phyloP scores from a whole-genome alignment of 2,113 vertebrate genomes.

The Empidonax traillii region DNA sequence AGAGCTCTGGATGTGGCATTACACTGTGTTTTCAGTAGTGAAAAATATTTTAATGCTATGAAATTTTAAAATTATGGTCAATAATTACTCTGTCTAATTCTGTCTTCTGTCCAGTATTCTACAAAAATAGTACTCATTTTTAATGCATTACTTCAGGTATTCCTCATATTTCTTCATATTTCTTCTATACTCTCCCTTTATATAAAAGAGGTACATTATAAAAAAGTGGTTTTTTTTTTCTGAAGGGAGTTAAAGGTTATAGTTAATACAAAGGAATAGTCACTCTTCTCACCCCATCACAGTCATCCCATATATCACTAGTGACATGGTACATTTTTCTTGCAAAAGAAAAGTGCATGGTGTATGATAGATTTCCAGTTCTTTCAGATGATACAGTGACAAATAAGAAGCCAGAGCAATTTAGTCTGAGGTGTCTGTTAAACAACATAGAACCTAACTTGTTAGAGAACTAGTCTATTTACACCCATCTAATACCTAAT shows the following conservation, averaged over 20 bases:
- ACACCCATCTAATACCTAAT: neutral
- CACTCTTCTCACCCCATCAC: neutral
- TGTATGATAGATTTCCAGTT: constrained; percentile 35
- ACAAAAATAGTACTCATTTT: neutral
- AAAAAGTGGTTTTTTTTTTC: neutral
- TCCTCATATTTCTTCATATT: neutral
- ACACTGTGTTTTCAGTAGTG: neutral
- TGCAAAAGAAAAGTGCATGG: neutral
- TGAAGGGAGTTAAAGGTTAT: neutral
- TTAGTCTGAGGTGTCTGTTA: neutral
- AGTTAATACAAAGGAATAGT: constrained; percentile 15
- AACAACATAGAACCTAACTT: neutral
- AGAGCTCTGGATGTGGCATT: neutral
- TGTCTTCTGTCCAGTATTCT: neutral
- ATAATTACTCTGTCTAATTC: neutral
- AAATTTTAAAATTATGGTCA: neutral
- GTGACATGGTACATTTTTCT: neutral
- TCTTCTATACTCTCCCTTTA: neutral
- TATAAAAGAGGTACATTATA: neutral
- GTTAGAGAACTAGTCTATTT: neutral
- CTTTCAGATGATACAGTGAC: constrained; percentile 4
- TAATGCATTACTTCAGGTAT: neutral
- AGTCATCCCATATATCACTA: constrained; percentile 32
- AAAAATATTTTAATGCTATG: neutral
- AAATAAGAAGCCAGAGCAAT: constrained; percentile 13